Evolutionary conservation across 2,888 invertebrate species (phyloP).

Genomic region (Crepidodera aurea): DNA sequence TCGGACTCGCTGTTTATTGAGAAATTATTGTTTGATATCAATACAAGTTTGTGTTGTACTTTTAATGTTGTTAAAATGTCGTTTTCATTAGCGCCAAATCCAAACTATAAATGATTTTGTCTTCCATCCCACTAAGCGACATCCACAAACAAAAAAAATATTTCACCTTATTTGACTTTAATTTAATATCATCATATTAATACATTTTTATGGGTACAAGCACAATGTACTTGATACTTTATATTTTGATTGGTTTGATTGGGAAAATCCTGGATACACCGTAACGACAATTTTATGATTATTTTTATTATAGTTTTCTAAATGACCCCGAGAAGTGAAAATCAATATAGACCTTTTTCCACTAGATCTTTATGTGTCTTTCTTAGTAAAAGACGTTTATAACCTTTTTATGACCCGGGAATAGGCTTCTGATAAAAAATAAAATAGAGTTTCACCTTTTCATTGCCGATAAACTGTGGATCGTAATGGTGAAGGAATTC

Average conservation of each 20-base stretch:
- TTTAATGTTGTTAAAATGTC: too few species aligned
- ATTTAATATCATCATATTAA: too few species aligned
- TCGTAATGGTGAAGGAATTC: background rate
- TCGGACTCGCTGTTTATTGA: too few species aligned
- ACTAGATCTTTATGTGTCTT: constrained; percentile 20
- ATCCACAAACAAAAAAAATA: too few species aligned
- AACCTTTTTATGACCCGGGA: constrained; percentile 9
- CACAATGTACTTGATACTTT: too few species aligned
- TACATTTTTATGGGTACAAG: too few species aligned
- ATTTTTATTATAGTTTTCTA: constrained; percentile 15
- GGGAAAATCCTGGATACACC: background rate
- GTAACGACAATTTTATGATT: constrained; percentile 5
- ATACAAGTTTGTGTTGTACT: too few species aligned
- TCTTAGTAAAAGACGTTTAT: constrained; percentile 14
- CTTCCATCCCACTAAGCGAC: too few species aligned
- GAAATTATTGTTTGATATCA: too few species aligned
- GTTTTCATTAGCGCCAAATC: too few species aligned
- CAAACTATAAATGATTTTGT: too few species aligned
- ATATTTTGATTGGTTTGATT: background rate
- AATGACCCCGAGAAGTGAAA: constrained; percentile 11
- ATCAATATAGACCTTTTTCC: constrained; percentile 19
- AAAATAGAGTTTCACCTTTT: constrained; percentile 20
- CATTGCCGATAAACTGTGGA: constrained; percentile 10
- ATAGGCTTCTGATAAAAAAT: constrained; percentile 20
- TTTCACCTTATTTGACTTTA: too few species aligned